A percentile compares a stretch with the other conserved stretches of the same genome.
Evolutionary conservation across 2,113 vertebrate species (phyloP).

Genomic region (Hippocampus barbouri): DNA sequence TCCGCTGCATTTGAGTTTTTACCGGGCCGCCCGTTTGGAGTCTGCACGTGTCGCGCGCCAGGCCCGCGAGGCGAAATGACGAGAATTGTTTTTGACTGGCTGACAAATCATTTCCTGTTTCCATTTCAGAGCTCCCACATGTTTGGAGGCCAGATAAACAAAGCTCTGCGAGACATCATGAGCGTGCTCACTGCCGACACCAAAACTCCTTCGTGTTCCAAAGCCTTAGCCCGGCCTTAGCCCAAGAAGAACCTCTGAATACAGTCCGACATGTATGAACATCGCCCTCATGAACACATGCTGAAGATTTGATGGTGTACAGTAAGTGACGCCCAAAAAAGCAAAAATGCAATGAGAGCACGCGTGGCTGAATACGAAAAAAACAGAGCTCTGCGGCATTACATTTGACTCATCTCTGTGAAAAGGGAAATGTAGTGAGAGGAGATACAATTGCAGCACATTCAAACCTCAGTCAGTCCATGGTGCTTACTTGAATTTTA

Average conservation of each 20-base stretch:
- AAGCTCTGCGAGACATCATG: conserved; percentile 75
- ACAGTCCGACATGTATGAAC: too few species aligned
- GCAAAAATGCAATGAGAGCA: not conserved
- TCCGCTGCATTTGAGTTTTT: too few species aligned
- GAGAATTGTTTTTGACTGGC: not conserved
- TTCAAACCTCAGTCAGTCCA: not conserved
- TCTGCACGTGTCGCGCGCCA: too few species aligned
- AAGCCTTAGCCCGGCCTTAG: conserved; percentile 12
- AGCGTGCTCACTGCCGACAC: conserved; percentile 61
- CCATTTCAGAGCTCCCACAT: conserved; percentile 73
- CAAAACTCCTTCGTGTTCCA: conserved; percentile 34
- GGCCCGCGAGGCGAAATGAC: not conserved
- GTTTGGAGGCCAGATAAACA: conserved; percentile 76
- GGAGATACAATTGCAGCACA: not conserved
- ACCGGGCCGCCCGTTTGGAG: not conserved
- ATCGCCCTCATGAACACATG: not conserved
- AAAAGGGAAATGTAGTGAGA: not conserved
- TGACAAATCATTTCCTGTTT: not conserved
- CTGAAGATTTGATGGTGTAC: not conserved
- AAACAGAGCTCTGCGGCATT: not conserved
- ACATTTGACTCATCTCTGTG: not conserved
- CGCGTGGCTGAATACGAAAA: too few species aligned
- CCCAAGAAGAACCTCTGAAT: conserved; percentile 43
- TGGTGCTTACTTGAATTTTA: conserved; percentile 1
- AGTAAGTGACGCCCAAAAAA: not conserved